Evolutionary conservation across 2,113 vertebrate genomes (phyloP).

Genomic region (Alouatta palliata): DNA sequence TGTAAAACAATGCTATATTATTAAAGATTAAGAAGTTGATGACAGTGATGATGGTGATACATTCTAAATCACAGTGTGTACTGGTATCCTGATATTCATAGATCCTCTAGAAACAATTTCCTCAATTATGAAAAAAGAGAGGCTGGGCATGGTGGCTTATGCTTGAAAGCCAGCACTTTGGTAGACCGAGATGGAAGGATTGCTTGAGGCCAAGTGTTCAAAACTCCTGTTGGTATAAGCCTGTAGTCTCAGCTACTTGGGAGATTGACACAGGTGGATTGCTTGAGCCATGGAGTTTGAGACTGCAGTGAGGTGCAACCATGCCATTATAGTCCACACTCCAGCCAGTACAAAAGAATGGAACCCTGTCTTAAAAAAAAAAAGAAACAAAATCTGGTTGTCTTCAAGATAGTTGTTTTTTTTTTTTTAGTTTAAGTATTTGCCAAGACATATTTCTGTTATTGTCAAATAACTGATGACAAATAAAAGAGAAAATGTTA

Average conservation of each 20-base stretch:
- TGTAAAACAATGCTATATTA: background rate
- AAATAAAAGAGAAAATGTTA: background rate
- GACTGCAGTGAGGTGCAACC: too few species aligned
- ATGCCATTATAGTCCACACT: too few species aligned
- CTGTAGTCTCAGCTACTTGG: too few species aligned
- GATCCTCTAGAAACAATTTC: background rate
- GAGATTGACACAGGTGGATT: too few species aligned
- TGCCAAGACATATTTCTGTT: background rate
- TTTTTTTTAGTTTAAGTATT: background rate
- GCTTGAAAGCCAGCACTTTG: too few species aligned
- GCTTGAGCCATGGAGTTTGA: too few species aligned
- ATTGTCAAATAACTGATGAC: background rate
- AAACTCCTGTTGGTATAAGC: too few species aligned
- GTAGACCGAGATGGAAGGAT: too few species aligned
- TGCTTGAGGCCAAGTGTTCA: too few species aligned
- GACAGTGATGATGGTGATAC: background rate
- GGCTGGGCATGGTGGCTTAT: too few species aligned
- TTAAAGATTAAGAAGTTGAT: background rate
- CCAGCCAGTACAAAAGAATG: too few species aligned
- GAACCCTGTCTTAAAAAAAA: background rate
- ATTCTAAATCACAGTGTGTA: background rate
- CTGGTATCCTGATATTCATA: background rate
- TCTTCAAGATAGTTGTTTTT: background rate
- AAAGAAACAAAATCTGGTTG: background rate
- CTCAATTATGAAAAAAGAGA: background rate